Evolutionary conservation across 92 coral and sea anemone genomes (phyloP), one percentile per base, ranked within the genome.

Genomic region (Scolanthus callimorphus): DNA sequence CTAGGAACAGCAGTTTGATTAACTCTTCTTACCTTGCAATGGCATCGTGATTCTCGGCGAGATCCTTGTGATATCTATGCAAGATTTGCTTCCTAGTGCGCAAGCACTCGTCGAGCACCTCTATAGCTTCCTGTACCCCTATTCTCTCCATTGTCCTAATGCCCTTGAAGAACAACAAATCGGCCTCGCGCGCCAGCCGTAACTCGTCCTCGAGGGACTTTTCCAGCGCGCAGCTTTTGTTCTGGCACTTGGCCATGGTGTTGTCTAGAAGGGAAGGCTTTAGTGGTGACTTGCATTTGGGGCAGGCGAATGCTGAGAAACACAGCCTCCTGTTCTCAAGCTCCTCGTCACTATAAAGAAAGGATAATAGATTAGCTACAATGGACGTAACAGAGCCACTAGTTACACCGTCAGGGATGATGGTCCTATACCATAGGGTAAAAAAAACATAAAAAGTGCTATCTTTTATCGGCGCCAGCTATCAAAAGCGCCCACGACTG

Each of bases 1-100:
- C n/a, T n/a, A n/a, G n/a, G n/a, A n/a, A n/a, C n/a, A n/a, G n/a
- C n/a, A n/a, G 45, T 38, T n/a, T n/a, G n/a, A n/a, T n/a, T n/a
- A n/a, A n/a, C 23, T 46, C 11, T 34, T 31, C 57, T 30, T 55
- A 91, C 98, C 96, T 90, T 46, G 98, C 96, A 39, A 89, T 60
- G 10, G 90, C 96, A 74, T 92, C 98, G 49, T 92, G 96, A 4
- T 92, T 92, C 61, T 92, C 98, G 0, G 96, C 98, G 80, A 92
- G 67, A 34, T 90, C 96, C 62, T 92, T 88, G 68, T 88, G 82
- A 50, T 88, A 79, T 25, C 37, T 68, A 39, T 92, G 92, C 17
- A 92, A 82, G 45, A 92, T 85, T 68, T 58, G 62, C 44, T 63
- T 75, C n/a, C 96, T 79, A 17, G 78, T 81, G 47, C 86, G 83